A percentile compares a stretch with the other conserved stretches of the same genome.
These are phyloP conservation scores for Acipenser transmontanus DNA, from an alignment of 2,797 vertebrate species.

Conservation along the genomic window DNA sequence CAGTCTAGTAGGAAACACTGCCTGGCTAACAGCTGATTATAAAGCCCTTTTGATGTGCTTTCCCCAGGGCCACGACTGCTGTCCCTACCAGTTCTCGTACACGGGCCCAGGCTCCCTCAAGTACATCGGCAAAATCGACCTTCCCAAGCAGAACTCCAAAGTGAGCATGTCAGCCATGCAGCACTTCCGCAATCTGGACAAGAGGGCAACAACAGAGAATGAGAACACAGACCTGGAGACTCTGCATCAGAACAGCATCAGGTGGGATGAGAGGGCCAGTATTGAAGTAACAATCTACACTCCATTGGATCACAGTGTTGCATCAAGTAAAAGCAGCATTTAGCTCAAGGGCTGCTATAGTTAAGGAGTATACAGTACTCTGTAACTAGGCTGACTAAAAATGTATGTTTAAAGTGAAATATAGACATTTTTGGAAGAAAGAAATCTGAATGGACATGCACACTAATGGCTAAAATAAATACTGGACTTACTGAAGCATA, in stretches of 20 bases:
- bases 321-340: no score
- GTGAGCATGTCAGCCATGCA: conserved; percentile 61
- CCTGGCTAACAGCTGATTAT: neutral
- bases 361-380: no score
- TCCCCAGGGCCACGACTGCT: conserved; percentile 64
- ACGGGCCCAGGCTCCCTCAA: conserved; percentile 45
- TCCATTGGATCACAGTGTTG: no score
- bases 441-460: no score
- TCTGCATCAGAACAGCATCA: conserved; percentile 71
- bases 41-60: neutral
- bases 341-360: no score
- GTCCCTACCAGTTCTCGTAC: conserved; percentile 63
- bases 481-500: no score
- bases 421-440: no score
- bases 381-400: no score
- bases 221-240: conserved; percentile 44
- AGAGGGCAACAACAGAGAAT: conserved; percentile 54
- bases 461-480: no score
- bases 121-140: conserved; percentile 60
- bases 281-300: no score
- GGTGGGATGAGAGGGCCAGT: conserved; percentile 33
- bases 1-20: neutral
- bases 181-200: conserved; percentile 70
- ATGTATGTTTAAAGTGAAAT: no score
- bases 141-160: conserved; percentile 58